Evolutionary conservation across 2,113 vertebrate genomes (phyloP).

Genomic region (Phyllostomus discolor): DNA sequence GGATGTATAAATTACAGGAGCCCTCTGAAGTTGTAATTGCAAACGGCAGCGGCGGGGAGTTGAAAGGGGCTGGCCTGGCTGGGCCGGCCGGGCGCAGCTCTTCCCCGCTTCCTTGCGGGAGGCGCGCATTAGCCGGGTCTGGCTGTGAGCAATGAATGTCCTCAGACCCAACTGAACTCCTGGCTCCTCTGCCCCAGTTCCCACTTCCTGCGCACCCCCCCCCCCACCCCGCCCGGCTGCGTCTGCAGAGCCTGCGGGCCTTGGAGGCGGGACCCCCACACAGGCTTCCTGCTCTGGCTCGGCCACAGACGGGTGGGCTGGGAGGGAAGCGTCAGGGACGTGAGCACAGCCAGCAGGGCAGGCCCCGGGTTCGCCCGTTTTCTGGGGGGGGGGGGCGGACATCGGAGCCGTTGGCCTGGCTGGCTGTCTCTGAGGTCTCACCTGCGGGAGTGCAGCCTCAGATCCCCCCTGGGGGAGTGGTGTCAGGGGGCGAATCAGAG

Average conservation of each 20-base stretch:
- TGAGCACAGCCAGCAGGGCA: background rate
- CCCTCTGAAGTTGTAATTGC: slow-evolving; percentile 70
- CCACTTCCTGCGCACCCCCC: slow-evolving; percentile 59
- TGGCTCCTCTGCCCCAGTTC: slow-evolving; percentile 39
- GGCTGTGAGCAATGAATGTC: slow-evolving; percentile 33
- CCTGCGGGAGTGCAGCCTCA: fast-evolving
- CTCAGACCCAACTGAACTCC: slow-evolving; percentile 44
- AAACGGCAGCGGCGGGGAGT: slow-evolving; percentile 61
- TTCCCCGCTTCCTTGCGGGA: slow-evolving; percentile 51
- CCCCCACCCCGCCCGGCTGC: background rate
- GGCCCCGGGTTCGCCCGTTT: background rate
- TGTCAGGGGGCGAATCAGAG: background rate
- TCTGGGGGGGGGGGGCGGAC: fast-evolving
- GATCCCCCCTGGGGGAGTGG: background rate
- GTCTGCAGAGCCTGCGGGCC: background rate
- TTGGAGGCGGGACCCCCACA: background rate
- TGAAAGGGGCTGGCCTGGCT: slow-evolving; percentile 37
- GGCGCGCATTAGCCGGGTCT: slow-evolving; percentile 26
- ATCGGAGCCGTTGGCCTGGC: background rate
- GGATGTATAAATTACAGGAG: slow-evolving; percentile 58
- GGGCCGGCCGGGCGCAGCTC: slow-evolving; percentile 40
- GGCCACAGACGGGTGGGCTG: background rate
- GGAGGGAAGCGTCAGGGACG: background rate
- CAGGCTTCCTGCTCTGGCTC: background rate
- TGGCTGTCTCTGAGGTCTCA: background rate